These are phyloP conservation scores for Alexandromys fortis DNA, from an alignment of 2,113 vertebrate genomes.

Conservation along the genomic window DNA sequence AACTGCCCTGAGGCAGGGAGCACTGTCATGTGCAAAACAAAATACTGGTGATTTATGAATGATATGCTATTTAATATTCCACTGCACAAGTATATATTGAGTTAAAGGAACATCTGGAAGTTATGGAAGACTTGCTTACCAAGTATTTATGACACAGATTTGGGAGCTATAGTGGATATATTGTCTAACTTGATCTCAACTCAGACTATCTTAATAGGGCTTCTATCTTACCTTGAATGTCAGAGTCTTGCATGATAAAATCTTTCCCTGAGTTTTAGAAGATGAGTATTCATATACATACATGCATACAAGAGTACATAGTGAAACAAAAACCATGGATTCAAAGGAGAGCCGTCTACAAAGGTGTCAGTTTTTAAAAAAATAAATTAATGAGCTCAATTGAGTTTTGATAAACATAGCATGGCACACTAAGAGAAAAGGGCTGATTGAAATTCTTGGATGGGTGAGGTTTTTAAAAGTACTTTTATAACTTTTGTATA, in stretches of 20 bases:
- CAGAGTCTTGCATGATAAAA: neutral
- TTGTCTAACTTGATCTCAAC: neutral
- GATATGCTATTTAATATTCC: neutral
- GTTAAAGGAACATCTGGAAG: neutral
- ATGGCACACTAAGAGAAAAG: neutral
- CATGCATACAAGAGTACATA: neutral
- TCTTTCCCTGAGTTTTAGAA: neutral
- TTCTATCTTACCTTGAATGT: neutral
- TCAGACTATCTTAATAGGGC: neutral
- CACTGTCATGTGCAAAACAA: slow-evolving; percentile 3
- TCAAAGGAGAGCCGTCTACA: neutral
- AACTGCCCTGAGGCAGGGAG: neutral
- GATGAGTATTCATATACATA: neutral
- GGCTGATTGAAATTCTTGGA: neutral
- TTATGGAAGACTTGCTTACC: neutral
- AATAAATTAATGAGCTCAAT: neutral
- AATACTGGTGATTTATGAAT: slow-evolving; percentile 16
- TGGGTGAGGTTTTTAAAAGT: neutral
- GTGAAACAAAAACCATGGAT: neutral
- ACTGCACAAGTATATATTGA: neutral
- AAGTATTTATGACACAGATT: neutral
- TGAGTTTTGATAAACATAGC: neutral
- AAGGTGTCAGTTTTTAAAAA: neutral
- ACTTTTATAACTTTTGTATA: neutral
- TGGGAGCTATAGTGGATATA: neutral